Evolutionary conservation across 2,888 invertebrate species (phyloP).

Genomic region (Drosophila hamatofila): DNA sequence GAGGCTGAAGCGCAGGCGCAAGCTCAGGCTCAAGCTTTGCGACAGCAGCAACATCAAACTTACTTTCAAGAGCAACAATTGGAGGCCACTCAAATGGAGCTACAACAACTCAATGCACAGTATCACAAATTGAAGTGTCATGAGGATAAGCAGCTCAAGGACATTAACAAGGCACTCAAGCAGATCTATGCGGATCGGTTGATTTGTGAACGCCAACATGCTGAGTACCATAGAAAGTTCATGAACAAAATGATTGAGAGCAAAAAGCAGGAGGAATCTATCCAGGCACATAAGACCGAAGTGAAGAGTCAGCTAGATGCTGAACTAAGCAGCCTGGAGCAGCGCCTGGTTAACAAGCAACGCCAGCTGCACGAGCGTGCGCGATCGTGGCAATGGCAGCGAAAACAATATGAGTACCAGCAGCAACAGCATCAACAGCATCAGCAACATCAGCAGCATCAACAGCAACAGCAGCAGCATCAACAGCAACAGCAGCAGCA

Average conservation of each 20-base stretch:
- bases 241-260: conserved; percentile 58
- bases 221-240: conserved; percentile 60
- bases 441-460: background rate
- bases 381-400: conserved; percentile 22
- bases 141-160: conserved; percentile 47
- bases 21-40: background rate
- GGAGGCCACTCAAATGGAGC: conserved; percentile 27
- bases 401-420: conserved; percentile 19
- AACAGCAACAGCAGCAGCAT: conserved; percentile 10
- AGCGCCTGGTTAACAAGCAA: conserved; percentile 37
- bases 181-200: conserved; percentile 39
- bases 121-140: conserved; percentile 43
- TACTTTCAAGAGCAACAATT: conserved; percentile 29
- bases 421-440: conserved; percentile 1
- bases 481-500: conserved; percentile 18
- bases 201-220: conserved; percentile 54
- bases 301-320: conserved; percentile 21
- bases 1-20: background rate
- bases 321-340: conserved; percentile 31
- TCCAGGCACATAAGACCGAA: conserved; percentile 28
- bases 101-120: conserved; percentile 53
- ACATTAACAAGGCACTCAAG: conserved; percentile 33
- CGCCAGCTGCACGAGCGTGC: conserved; percentile 27
- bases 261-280: conserved; percentile 50
- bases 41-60: conserved; percentile 32